phyloP scores from a whole-genome alignment of 2,888 invertebrate genomes.

The Malthinus seriepunctatus region DNA sequence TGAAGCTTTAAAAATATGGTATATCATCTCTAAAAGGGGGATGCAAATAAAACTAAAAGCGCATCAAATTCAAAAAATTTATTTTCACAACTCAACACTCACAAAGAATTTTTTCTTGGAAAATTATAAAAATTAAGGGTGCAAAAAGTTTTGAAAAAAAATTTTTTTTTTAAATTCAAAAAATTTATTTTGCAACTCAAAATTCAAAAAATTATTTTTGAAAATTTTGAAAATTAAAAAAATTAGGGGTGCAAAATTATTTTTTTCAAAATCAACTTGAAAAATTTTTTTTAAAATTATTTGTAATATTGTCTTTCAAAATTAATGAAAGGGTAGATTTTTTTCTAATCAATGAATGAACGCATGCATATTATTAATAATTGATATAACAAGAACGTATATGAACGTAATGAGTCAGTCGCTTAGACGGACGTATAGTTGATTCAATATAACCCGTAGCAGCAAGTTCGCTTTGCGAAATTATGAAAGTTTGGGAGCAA shows the following conservation, averaged over 20 bases:
- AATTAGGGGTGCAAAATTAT: too few species aligned
- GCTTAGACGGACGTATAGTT: slow-evolving; percentile 43
- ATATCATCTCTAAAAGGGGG: slow-evolving; percentile 49
- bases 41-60: slow-evolving; percentile 38
- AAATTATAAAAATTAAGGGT: too few species aligned
- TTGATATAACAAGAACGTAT: slow-evolving; percentile 50
- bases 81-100: too few species aligned
- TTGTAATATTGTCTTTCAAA: background rate
- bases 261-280: too few species aligned
- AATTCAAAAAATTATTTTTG: too few species aligned
- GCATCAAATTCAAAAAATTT: background rate
- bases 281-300: background rate
- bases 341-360: slow-evolving; percentile 13
- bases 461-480: slow-evolving; percentile 37
- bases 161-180: too few species aligned
- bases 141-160: too few species aligned
- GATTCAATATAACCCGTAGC: slow-evolving; percentile 37
- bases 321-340: too few species aligned
- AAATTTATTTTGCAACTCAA: too few species aligned
- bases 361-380: slow-evolving; percentile 47
- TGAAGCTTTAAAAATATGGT: slow-evolving; percentile 43
- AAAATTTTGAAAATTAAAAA: too few species aligned
- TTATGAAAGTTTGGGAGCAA: slow-evolving; percentile 43
- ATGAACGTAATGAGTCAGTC: slow-evolving; percentile 51
- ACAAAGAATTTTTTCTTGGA: too few species aligned